These are phyloP conservation scores for Enhydra lutris DNA, from an alignment of 2,113 vertebrate genomes.

Conservation along the genomic window DNA sequence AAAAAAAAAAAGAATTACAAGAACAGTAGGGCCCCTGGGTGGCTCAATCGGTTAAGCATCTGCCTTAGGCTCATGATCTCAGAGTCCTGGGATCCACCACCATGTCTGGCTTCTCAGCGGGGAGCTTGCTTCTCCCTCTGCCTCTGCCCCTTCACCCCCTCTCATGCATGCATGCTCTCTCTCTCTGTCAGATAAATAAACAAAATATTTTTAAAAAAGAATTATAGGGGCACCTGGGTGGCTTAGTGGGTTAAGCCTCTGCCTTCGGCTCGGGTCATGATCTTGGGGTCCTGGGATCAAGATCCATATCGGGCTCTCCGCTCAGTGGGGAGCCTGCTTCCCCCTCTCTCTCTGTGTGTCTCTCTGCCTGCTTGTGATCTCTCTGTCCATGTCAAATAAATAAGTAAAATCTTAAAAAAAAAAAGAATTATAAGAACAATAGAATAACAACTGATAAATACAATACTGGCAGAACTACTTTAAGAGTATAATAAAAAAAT, in stretches of 20 bases:
- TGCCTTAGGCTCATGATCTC: not conserved
- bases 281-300: not conserved
- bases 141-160: too few relatives aligned
- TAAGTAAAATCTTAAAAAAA: not conserved
- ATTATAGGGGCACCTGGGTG: not conserved
- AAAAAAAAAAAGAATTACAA: not conserved
- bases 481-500: not conserved
- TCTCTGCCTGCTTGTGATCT: not conserved
- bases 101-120: too few relatives aligned
- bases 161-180: too few relatives aligned
- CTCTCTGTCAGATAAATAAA: too few relatives aligned
- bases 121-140: too few relatives aligned
- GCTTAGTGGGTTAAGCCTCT: not conserved
- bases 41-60: not conserved
- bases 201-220: too few relatives aligned
- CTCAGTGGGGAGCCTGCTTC: not conserved
- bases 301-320: rapidly evolving
- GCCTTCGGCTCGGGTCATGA: not conserved
- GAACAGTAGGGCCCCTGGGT: not conserved
- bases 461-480: not conserved
- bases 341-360: not conserved
- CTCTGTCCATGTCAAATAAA: not conserved
- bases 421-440: not conserved
- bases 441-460: not conserved
- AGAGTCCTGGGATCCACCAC: not conserved